Base-by-base conservation (phyloP, 2,888 invertebrate species). In the Beris chalybata region DNA sequence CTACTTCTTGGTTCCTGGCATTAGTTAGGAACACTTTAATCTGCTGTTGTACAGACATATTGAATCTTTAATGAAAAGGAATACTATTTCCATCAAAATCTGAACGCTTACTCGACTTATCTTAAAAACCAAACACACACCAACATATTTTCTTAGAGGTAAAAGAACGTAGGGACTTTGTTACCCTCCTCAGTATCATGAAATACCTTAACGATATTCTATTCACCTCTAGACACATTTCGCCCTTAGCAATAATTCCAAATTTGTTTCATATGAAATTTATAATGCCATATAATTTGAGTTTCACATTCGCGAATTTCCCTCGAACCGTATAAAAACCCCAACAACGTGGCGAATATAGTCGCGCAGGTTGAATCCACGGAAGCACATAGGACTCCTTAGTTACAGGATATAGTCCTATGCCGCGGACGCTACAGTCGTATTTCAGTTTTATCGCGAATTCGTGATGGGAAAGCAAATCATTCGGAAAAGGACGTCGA, bases 361-460 rank as follows among this genome's bases (percentile, higher is more conserved):
- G 29, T 54, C 54, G 31, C 38, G 38, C 38, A 5, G 22, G 38
- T 9, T 38, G 38, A 3, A 38, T 38, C 38, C 3, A 38, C 38
- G 38, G 9, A 38, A 38, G 38, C 38, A 38, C 38, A 9, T 5
- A 38, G 9, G 38, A 38, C 30, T 31, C 54, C 31, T n/a, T 30
- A 31, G 54, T 54, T 29, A 54, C 29, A 52, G 15, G 12, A 15
- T 29, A 9, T 11, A n/a, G 54, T 47, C 30, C 9, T 59, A 38
- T 15, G 38, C 12, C 30, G 61, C 52, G 61, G 61, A 38, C 22
- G 52, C 61, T 52, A 38, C 52, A 61, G 50, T 52, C 38, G 52
- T 61, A 61, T 61, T 61, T 61, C 61, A 61, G 50, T 61, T 61
- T 61, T 61, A 61, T 61, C 50, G 61, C 61, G 38, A 61, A 50